These are phyloP conservation scores for Equus przewalskii DNA, from an alignment of 2,113 vertebrate species.

Conservation along the genomic window DNA sequence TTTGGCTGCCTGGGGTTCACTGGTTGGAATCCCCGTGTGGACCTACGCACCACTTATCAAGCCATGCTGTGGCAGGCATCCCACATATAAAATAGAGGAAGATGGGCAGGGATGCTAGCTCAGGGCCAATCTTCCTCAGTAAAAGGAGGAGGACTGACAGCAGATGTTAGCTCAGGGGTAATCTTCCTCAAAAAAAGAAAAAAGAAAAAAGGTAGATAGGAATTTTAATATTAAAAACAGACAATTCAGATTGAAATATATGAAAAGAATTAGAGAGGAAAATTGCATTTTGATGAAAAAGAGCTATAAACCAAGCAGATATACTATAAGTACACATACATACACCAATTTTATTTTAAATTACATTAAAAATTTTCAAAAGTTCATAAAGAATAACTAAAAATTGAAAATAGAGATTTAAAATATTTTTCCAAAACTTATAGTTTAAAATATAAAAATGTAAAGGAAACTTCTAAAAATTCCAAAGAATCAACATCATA, in stretches of 20 bases:
- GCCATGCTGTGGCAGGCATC: too few relatives aligned
- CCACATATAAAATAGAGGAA: too few relatives aligned
- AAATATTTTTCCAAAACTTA: not conserved
- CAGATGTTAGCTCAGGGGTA: too few relatives aligned
- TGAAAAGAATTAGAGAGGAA: not conserved
- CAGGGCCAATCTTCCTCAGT: too few relatives aligned
- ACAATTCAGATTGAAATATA: not conserved
- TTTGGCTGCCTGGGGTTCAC: too few relatives aligned
- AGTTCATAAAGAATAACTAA: not conserved
- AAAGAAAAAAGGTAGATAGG: not conserved
- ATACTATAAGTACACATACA: not conserved
- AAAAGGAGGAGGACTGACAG: too few relatives aligned
- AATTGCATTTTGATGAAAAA: not conserved
- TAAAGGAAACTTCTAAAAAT: not conserved
- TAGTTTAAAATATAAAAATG: not conserved
- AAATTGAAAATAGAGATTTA: not conserved
- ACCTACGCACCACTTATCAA: too few relatives aligned
- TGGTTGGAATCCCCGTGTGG: too few relatives aligned
- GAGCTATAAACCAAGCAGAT: not conserved
- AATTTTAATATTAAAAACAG: not conserved
- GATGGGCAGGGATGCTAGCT: too few relatives aligned
- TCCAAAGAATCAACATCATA: conserved; percentile 19
- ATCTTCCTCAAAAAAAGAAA: too few relatives aligned
- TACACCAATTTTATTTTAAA: not conserved
- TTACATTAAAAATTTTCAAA: not conserved